These are phyloP conservation scores for Clarias batrachus DNA, from an alignment of 2,113 vertebrate genomes.

Conservation along the genomic window DNA sequence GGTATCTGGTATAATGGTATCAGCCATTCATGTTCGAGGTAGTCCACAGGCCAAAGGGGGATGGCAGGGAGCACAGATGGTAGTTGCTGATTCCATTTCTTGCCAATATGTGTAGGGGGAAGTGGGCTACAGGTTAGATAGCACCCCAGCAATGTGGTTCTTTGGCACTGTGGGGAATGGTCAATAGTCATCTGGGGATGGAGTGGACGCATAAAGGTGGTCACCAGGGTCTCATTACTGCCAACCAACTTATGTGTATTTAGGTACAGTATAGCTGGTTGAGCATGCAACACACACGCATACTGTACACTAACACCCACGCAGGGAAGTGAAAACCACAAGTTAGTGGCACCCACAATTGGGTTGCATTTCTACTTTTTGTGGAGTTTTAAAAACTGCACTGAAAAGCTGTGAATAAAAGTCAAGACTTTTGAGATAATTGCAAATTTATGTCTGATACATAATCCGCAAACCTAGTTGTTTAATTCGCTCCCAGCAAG, in stretches of 20 bases:
- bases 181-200: not conserved
- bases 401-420: not conserved
- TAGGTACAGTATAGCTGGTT: not conserved
- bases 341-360: not conserved
- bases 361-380: not conserved
- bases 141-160: not conserved
- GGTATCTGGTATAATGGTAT: no score
- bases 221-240: not conserved
- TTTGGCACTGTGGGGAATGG: not conserved
- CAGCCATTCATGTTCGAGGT: not conserved
- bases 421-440: not conserved
- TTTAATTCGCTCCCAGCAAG: not conserved
- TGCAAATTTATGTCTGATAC: not conserved
- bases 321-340: not conserved
- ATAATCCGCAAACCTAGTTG: constrained; percentile 2
- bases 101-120: not conserved
- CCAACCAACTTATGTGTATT: not conserved
- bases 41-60: not conserved
- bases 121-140: not conserved
- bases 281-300: not conserved
- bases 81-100: not conserved
- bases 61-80: not conserved
- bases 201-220: not conserved
- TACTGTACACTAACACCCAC: not conserved
- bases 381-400: not conserved